Evolutionary conservation across 2,888 invertebrate species (phyloP).

Genomic region (Sthenelais limicola): DNA sequence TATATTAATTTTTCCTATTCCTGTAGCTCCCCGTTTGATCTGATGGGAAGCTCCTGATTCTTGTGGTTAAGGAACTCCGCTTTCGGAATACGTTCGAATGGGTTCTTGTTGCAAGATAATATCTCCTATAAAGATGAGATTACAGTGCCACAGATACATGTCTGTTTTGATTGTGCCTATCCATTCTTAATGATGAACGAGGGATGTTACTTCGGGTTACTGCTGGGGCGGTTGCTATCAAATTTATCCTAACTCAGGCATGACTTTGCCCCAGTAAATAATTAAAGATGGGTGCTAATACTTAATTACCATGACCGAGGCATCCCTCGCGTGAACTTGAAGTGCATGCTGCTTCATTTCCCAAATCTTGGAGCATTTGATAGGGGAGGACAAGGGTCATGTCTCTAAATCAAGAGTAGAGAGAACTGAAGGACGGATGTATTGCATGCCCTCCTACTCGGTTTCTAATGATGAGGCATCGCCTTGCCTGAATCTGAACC

Average conservation of each 20-base stretch:
- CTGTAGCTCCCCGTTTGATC: no score
- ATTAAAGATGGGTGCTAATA: not conserved
- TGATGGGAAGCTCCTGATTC: no score
- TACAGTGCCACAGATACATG: conserved; percentile 1
- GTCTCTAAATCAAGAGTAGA: conserved; percentile 13
- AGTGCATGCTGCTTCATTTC: conserved; percentile 32
- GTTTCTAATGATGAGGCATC: no score
- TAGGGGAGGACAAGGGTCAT: not conserved
- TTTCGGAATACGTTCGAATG: no score
- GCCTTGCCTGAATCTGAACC: no score
- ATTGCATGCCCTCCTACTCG: no score
- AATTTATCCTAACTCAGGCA: conserved; percentile 22
- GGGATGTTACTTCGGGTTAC: conserved; percentile 14
- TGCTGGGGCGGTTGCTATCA: not conserved
- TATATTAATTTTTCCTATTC: no score
- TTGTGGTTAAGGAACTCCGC: no score
- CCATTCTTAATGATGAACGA: conserved; percentile 13
- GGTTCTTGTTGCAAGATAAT: no score
- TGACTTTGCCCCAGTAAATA: conserved; percentile 36
- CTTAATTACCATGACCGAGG: conserved; percentile 17
- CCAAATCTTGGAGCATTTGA: conserved; percentile 25
- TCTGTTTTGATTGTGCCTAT: conserved; percentile 28
- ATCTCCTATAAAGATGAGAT: no score
- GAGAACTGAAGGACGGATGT: no score
- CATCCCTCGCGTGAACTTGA: not conserved